A percentile compares a stretch with the other conserved stretches of the same genome.
phyloP scores from a whole-genome alignment of 2,113 vertebrate species.

The Procavia capensis region DNA sequence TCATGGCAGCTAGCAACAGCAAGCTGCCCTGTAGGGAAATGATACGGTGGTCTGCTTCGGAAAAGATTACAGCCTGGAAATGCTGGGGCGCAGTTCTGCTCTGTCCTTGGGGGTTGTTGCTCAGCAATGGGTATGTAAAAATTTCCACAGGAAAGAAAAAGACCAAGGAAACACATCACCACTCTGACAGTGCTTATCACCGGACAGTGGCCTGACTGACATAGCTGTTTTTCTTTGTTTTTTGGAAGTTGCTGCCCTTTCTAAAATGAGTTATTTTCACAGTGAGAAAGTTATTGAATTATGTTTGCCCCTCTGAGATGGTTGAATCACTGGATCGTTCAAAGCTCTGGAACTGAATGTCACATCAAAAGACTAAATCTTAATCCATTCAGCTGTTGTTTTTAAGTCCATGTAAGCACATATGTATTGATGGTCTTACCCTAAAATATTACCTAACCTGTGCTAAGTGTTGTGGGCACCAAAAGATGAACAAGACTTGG shows the following conservation, averaged over 20 bases:
- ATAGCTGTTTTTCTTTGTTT: neutral
- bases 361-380: constrained; percentile 31
- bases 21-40: neutral
- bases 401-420: neutral
- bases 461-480: neutral
- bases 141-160: neutral
- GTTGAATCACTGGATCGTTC: constrained; percentile 30
- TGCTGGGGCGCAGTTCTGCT: neutral
- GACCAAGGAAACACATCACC: neutral
- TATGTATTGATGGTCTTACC: neutral
- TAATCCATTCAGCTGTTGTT: neutral
- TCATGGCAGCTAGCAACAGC: too few species aligned
- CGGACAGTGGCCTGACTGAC: neutral
- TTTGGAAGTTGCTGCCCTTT: neutral
- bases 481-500: neutral
- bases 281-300: constrained; percentile 3
- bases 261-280: neutral
- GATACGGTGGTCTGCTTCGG: neutral
- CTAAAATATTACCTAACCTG: neutral
- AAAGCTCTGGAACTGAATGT: neutral
- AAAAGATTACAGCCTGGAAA: neutral
- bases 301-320: neutral
- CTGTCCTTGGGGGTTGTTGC: neutral
- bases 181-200: too few species aligned
- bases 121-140: neutral